Percentiles rank a stretch among this genome's conserved stretches.
These are phyloP conservation scores for Sylvia borin DNA, from an alignment of 2,797 vertebrate genomes.

Conservation along the genomic window DNA sequence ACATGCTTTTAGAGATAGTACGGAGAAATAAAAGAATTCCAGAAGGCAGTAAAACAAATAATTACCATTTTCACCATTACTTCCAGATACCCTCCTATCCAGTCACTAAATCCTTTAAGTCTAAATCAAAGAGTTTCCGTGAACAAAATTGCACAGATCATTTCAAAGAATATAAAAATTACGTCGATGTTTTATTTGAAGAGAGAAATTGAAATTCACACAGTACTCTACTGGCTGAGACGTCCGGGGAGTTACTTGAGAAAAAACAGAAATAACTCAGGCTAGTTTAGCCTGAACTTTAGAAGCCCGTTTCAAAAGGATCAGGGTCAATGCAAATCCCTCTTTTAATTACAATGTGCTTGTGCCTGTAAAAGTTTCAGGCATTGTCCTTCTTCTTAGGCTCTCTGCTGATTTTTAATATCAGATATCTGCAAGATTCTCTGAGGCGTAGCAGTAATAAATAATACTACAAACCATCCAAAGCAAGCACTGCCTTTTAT, in stretches of 20 bases:
- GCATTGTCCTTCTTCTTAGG: slow-evolving; percentile 12
- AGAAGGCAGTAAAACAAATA: slow-evolving; percentile 50
- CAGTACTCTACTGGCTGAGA: background rate
- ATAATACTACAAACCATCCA: background rate
- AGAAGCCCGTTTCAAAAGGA: background rate
- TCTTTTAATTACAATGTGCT: slow-evolving; percentile 2
- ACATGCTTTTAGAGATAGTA: slow-evolving; percentile 53
- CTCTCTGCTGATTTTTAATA: slow-evolving; percentile 17
- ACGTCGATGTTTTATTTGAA: background rate
- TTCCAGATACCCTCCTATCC: slow-evolving; percentile 2
- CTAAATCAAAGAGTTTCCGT: slow-evolving; percentile 38
- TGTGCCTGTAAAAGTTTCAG: background rate
- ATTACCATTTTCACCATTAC: slow-evolving; percentile 28
- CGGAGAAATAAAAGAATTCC: slow-evolving; percentile 51
- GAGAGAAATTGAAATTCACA: slow-evolving; percentile 40
- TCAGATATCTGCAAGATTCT: background rate
- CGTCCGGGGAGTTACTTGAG: background rate
- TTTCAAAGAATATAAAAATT: slow-evolving; percentile 48
- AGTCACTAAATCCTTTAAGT: slow-evolving; percentile 24
- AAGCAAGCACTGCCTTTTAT: background rate
- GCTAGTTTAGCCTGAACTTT: slow-evolving; percentile 3
- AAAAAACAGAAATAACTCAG: background rate
- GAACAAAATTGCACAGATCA: slow-evolving; percentile 6
- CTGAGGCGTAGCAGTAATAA: background rate
- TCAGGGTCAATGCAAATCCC: background rate